phyloP scores from a whole-genome alignment of 2,797 vertebrate genomes.

The Liasis olivaceus region DNA sequence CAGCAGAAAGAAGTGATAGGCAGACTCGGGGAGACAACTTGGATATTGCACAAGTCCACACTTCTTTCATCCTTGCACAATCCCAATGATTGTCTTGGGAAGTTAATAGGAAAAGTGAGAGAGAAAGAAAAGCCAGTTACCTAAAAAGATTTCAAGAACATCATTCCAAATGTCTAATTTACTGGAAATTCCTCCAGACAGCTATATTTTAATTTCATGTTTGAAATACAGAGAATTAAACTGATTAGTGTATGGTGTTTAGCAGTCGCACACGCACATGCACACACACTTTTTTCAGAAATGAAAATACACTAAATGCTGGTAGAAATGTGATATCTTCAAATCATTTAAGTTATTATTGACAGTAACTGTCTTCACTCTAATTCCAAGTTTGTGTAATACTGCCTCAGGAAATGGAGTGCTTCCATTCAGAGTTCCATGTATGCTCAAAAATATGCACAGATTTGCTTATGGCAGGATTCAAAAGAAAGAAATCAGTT shows the following conservation, averaged over 20 bases:
- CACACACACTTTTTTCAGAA: neutral
- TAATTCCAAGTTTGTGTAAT: neutral
- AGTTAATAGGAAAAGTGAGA: neutral
- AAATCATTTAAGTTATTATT: neutral
- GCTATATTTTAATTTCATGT: neutral
- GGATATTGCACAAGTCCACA: neutral
- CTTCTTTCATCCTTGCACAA: neutral
- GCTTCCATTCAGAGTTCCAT: neutral
- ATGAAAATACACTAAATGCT: neutral
- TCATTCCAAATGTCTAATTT: neutral
- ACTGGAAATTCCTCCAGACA: neutral
- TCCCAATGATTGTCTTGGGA: neutral
- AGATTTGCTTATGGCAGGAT: neutral
- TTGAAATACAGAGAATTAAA: neutral
- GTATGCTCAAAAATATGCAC: neutral
- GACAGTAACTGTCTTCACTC: neutral
- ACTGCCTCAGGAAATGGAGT: neutral
- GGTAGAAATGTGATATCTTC: neutral
- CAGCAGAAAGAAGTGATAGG: neutral
- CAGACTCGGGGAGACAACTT: neutral
- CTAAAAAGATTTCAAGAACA: neutral
- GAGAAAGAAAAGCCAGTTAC: neutral
- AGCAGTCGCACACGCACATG: accelerated
- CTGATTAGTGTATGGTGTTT: neutral
- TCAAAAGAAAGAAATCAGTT: neutral